Evolutionary conservation across 2,797 vertebrate genomes (phyloP), one percentile per base, ranked within the genome.

Genomic region (Sebastes vulpes): DNA sequence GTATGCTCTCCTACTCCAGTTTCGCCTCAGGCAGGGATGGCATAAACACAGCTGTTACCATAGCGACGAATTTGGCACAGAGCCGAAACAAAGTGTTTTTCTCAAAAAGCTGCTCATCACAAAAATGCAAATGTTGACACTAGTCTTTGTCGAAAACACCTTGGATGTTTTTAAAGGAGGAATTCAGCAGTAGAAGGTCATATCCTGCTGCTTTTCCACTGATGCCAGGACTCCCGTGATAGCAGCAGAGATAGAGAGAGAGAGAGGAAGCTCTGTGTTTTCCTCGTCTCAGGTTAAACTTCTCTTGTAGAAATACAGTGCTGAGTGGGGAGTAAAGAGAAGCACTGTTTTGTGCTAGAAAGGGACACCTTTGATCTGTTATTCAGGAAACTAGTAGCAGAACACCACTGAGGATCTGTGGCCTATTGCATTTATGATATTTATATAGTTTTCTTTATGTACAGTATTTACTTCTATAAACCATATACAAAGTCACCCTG

Each of bases 41-140:
- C 66, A 84, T 80, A 89, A 87, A 92, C 90, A 88, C 50, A 65
- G 72, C 61, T 0, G 82, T 92, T 90, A 77, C 90, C 90, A 90
- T 84, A 72, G 86, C 52, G 64, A 91, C 46, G 1, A 14, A 65
- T 85, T 26, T 69, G 11, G 54, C 21, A 48, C 38, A 29, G 63
- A 48, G 58, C 72, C 54, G 63, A 73, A 71, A 67, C 26, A 72
- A 50, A 52, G 6, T 42, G 35, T 69, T 78, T 67, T 74, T 58
- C 2, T 72, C 11, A 5, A 79, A 48, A 85, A 65, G 5, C 28
- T 71, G 25, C 73, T 79, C 29, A 21, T 79, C 21, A 74, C 48
- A 56, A 76, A 70, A 85, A 87, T 85, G 8, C 61, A 57, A 65
- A 68, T 63, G 14, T 81, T 65, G 54, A 52, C 9, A 2, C 48